These are phyloP conservation scores for Montifringilla adamsi DNA, from an alignment of 2,113 vertebrate species.

Conservation along the genomic window DNA sequence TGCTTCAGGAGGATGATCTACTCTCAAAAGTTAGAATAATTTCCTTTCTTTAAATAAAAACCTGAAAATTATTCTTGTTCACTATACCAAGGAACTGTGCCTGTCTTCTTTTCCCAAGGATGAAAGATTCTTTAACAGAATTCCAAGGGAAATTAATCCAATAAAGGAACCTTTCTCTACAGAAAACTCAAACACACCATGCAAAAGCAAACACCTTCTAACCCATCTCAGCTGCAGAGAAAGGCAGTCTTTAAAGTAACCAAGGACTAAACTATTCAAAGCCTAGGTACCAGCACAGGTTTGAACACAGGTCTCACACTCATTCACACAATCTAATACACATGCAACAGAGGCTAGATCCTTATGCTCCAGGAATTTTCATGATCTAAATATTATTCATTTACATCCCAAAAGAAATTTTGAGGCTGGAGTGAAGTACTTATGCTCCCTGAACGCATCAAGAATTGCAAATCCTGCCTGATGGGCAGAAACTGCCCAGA, in stretches of 20 bases:
- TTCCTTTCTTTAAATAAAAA: background rate
- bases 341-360: background rate
- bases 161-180: background rate
- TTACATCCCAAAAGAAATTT: background rate
- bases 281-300: background rate
- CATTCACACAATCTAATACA: background rate
- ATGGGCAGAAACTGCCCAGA: background rate
- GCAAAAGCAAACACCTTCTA: background rate
- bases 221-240: background rate
- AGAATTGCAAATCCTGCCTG: background rate
- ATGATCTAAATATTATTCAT: background rate
- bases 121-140: background rate
- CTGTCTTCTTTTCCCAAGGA: background rate
- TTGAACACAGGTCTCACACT: background rate
- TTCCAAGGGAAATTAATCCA: background rate
- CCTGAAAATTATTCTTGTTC: background rate
- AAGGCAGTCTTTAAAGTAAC: background rate
- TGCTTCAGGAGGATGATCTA: background rate
- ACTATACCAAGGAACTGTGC: background rate
- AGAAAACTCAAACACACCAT: background rate
- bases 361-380: background rate
- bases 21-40: background rate
- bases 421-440: background rate
- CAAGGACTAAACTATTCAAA: background rate
- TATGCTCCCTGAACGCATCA: background rate